phyloP scores from a whole-genome alignment of 2,113 vertebrate genomes.

The Monopterus albus region DNA sequence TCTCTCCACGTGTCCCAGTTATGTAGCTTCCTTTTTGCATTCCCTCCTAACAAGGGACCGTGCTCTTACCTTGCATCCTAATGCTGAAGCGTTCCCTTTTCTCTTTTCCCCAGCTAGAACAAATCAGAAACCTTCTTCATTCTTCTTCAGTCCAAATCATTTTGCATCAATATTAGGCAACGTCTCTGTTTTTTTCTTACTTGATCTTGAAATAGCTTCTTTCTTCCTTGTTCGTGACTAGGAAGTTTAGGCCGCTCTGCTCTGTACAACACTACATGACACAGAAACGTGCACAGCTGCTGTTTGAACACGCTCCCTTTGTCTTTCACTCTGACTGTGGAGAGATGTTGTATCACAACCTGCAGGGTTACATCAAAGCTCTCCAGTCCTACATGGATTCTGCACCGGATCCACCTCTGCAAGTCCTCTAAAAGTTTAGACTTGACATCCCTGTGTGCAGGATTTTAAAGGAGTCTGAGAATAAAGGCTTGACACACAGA shows the following conservation, averaged over 20 bases:
- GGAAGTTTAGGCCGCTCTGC: background rate
- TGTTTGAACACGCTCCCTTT: conserved; percentile 2
- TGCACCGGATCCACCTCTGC: background rate
- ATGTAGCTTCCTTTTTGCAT: background rate
- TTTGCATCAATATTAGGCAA: too few species aligned
- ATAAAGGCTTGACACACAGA: too few species aligned
- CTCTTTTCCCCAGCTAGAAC: background rate
- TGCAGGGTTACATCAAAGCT: conserved; percentile 8
- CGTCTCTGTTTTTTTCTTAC: background rate
- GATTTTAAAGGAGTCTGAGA: too few species aligned
- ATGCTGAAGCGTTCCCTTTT: too few species aligned
- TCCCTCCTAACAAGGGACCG: too few species aligned
- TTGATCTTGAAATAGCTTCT: background rate
- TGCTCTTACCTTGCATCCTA: too few species aligned
- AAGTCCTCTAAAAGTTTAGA: background rate
- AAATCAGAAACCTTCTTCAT: too few species aligned
- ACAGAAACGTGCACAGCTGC: background rate
- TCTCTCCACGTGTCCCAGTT: background rate
- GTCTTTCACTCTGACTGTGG: conserved; percentile 3
- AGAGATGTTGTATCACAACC: conserved; percentile 12
- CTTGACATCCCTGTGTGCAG: background rate
- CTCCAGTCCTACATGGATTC: background rate
- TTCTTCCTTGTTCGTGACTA: background rate
- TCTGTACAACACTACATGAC: background rate
- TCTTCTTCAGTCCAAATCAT: too few species aligned